Evolutionary conservation across 2,888 invertebrate genomes (phyloP).

Genomic region (Cryptocephalus primarius): DNA sequence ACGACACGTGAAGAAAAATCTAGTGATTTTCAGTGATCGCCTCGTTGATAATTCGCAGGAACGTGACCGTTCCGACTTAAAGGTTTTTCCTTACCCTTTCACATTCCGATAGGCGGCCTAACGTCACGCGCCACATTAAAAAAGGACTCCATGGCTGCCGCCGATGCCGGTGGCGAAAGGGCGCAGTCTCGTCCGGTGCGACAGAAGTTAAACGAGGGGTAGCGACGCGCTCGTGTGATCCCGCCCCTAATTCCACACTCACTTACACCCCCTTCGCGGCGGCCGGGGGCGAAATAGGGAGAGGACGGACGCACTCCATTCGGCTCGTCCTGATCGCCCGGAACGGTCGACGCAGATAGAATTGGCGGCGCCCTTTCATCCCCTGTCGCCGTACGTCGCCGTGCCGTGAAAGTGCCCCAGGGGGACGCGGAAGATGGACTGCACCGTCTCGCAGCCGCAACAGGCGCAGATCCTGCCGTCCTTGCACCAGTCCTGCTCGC

Average conservation of each 20-base stretch:
- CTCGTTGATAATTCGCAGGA: no score
- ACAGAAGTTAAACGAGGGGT: conserved; percentile 37
- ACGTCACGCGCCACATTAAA: conserved; percentile 15
- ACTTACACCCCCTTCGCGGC: conserved; percentile 16
- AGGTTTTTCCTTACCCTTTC: conserved; percentile 1
- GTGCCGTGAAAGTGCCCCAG: neutral
- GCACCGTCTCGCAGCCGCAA: conserved; percentile 23
- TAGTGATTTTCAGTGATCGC: no score
- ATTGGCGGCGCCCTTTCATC: conserved; percentile 7
- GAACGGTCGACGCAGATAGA: no score
- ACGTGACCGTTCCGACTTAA: no score
- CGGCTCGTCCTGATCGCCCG: no score
- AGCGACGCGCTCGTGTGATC: conserved; percentile 36
- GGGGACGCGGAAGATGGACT: conserved; percentile 24
- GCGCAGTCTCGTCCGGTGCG: conserved; percentile 26
- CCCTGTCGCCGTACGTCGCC: no score
- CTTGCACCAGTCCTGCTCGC: conserved; percentile 30
- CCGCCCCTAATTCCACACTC: conserved; percentile 33
- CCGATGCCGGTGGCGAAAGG: conserved; percentile 13
- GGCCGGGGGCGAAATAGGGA: no score
- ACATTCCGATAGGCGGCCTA: conserved; percentile 21
- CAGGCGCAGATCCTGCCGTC: conserved; percentile 22
- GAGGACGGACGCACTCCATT: no score
- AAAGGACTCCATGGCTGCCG: conserved; percentile 18
- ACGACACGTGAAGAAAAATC: no score